Evolutionary conservation across 2,888 invertebrate species (phyloP), one percentile per base, ranked within the genome.

Genomic region (Tenthredo livida): DNA sequence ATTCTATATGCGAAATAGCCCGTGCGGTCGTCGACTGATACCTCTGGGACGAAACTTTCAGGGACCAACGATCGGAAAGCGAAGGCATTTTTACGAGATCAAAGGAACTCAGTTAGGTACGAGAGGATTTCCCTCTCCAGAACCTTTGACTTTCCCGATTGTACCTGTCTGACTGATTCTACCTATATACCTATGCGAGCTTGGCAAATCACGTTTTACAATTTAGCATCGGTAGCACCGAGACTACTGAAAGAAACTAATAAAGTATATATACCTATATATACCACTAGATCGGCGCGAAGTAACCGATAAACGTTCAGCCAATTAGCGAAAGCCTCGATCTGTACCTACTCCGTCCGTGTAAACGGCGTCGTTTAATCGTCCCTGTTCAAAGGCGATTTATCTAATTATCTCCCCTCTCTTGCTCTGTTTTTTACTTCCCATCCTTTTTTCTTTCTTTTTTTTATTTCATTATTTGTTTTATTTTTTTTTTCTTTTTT

Each of bases 371-470:
- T 61, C 80, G 61, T 61, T 80, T 80, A 80, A 80, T 80, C 61
- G 61, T 80, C 40, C 61, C 61, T 37, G 80, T 80, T 80, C 80
- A 61, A 80, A 84, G 86, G 85, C 87, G 87, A 89, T 90, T 89
- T 88, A 89, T 89, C 88, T 90, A 90, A 89, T 89, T 89, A 88
- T 88, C 65, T 87, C 85, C 88, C 88, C 87, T 75, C 85, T 61
- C 70, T n/a, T 33, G 17, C 29, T n/a, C 47, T 12, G 17, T 65
- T 47, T 50, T 50, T 67, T 84, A 15, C 17, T 10, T 43, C 12
- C 21, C 2, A 4, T 72, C 50, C 61, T 82, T 50, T 83, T 86
- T 80, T 40, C 54, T 78, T 67, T 70, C 40, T 61, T 87, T 87
- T 83, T 84, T 43, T 47, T 80, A 10, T 65, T 50, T 86, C 85